phyloP scores from a whole-genome alignment of 2,888 invertebrate species.

The Agrochola macilenta region DNA sequence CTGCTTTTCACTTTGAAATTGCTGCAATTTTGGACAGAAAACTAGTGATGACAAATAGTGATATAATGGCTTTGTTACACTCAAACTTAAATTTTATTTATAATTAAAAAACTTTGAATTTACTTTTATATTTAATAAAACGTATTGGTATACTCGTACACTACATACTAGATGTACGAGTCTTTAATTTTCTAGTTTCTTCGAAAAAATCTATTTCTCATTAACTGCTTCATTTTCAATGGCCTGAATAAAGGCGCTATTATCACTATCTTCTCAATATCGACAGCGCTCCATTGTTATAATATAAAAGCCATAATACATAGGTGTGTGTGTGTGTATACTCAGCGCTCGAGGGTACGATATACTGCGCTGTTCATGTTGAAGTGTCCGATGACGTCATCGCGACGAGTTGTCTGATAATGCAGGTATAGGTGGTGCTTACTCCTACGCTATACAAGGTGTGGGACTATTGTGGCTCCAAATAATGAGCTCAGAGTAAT shows the following conservation, averaged over 20 bases:
- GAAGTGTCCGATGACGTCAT: slow-evolving; percentile 61
- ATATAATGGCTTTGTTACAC: slow-evolving; percentile 24
- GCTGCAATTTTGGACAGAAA: slow-evolving; percentile 53
- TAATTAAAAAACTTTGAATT: background rate
- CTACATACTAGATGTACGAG: background rate
- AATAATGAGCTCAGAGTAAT: slow-evolving; percentile 28
- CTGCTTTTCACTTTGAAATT: slow-evolving; percentile 53
- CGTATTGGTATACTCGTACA: background rate
- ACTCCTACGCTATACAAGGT: slow-evolving; percentile 46
- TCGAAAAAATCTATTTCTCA: background rate
- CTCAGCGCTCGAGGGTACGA: slow-evolving; percentile 40
- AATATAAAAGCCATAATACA: slow-evolving; percentile 50
- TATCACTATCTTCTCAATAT: slow-evolving; percentile 48
- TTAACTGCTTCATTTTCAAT: slow-evolving; percentile 5
- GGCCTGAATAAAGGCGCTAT: slow-evolving; percentile 11
- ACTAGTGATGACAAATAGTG: slow-evolving; percentile 49
- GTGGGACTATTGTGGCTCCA: slow-evolving; percentile 25
- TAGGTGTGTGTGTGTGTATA: slow-evolving; percentile 32
- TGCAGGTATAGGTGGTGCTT: slow-evolving; percentile 40
- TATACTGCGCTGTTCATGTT: slow-evolving; percentile 31
- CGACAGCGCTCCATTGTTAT: slow-evolving; percentile 47
- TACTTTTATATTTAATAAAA: background rate
- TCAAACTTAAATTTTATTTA: background rate
- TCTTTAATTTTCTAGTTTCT: background rate
- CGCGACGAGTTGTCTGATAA: slow-evolving; percentile 41